Base-by-base conservation (phyloP, 2,888 invertebrate species). In the Cataglyphis rosenhaueri region DNA sequence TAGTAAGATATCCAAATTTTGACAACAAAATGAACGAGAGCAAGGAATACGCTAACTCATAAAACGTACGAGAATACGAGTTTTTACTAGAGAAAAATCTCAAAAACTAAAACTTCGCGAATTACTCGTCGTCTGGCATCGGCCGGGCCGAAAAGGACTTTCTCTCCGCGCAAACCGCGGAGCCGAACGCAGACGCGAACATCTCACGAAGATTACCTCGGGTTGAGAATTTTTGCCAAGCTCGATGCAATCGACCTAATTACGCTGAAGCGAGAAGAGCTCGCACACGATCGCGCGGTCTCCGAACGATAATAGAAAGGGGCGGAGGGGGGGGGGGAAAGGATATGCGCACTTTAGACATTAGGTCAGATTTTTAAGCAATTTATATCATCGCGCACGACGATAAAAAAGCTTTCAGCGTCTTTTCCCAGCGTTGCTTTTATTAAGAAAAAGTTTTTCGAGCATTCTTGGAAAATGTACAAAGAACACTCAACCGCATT, bases 161-260 rank as follows among this genome's bases (percentile, higher is more conserved):
- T 76, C 55, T 55, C 25, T 21, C 18, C n/a, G 29, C 8, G 8
- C n/a, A 41, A 65, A 38, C 9, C 25, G 25, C 52, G 35, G 21
- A 65, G 41, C 8, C 75, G 52, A 12, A 52, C 21, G 44, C 21
- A 32, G 12, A 38, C n/a, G 41, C 66, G 55, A 41, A 41, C n/a
- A 76, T 29, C 29, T 55, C 38, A 21, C 5, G 10, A 41, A 41
- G 41, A 78, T 68, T 68, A 41, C 32, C 10, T 65, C 41, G 48
- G 15, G 18, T 25, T 12, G n/a, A 48, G 29, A 57, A 68, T 44
- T 78, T 78, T 70, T 44, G 41, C 21, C 68, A 12, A 68, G 57
- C 32, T 59, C 70, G 59, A 70, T 15, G 18, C 32, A 78, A 70
- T 70, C 68, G 44, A 59, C 32, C 55, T 29, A 70, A 78, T 59